Evolutionary conservation across 2,113 vertebrate genomes (phyloP).

Genomic region (Podocnemis expansa): DNA sequence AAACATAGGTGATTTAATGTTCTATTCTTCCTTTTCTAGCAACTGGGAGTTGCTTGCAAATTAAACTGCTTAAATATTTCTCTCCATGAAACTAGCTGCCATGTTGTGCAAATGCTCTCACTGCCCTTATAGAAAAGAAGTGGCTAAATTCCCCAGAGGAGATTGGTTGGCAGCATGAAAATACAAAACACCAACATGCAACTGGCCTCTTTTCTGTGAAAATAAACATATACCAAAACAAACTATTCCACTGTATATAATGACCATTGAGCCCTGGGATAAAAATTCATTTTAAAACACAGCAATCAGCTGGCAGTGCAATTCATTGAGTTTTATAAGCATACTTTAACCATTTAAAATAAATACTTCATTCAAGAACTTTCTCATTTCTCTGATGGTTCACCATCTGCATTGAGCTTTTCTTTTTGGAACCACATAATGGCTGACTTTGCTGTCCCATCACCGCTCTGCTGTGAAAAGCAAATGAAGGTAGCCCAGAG

Average conservation of each 20-base stretch:
- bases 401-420: slow-evolving; percentile 27
- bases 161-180: slow-evolving; percentile 38
- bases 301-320: not conserved
- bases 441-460: slow-evolving; percentile 82
- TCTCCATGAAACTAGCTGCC: slow-evolving; percentile 19
- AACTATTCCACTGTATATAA: slow-evolving; percentile 45
- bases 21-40: slow-evolving; percentile 1
- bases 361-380: not conserved
- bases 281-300: slow-evolving; percentile 17
- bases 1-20: not conserved
- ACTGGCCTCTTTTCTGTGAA: slow-evolving; percentile 36
- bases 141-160: slow-evolving; percentile 43
- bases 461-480: slow-evolving; percentile 87
- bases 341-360: not conserved
- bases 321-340: not conserved
- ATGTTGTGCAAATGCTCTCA: slow-evolving; percentile 27
- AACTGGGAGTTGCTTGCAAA: slow-evolving; percentile 46
- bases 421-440: slow-evolving; percentile 68
- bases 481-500: slow-evolving; percentile 92
- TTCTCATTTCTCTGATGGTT: slow-evolving; percentile 64
- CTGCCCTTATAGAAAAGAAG: slow-evolving; percentile 7
- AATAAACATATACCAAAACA: slow-evolving; percentile 48
- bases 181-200: slow-evolving; percentile 44
- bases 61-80: slow-evolving; percentile 48
- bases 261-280: slow-evolving; percentile 13